Conservation (phyloP, 92 coral and sea anemone genomes). For the Phymanthus crucifer region DNA sequence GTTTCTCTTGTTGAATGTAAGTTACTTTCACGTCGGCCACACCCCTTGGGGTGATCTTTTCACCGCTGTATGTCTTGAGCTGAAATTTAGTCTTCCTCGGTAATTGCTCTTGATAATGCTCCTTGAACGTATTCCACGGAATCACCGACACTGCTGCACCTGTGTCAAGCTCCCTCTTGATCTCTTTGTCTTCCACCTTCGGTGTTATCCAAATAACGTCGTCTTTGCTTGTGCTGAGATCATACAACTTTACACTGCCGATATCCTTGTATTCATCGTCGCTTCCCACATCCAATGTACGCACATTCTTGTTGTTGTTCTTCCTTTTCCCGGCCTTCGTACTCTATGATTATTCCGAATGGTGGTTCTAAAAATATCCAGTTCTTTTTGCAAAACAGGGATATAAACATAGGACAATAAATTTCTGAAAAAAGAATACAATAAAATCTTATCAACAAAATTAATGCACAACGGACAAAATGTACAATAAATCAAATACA, state of each 20-base stretch:
- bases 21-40: not conserved
- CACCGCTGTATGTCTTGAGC: not conserved
- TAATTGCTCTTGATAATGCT: not conserved
- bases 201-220: not conserved
- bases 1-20: not conserved
- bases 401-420: not conserved
- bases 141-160: not conserved
- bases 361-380: not conserved
- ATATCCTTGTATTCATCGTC: not conserved
- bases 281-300: not conserved
- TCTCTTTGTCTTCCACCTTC: not conserved
- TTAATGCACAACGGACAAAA: too few species aligned
- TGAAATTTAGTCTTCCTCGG: not conserved
- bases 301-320: not conserved
- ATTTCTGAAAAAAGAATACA: not conserved
- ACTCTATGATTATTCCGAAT: not conserved
- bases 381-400: not conserved
- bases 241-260: not conserved
- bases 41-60: not conserved
- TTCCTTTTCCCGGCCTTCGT: not conserved
- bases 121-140: not conserved
- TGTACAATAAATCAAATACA: too few species aligned
- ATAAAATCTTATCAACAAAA: too few species aligned
- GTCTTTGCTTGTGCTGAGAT: not conserved
- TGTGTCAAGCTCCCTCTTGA: constrained; percentile 1